Percentiles rank a stretch among this genome's conserved stretches.
These are phyloP conservation scores for Phrynosoma blainvillii DNA, from an alignment of 2,113 vertebrate species.

Conservation along the genomic window DNA sequence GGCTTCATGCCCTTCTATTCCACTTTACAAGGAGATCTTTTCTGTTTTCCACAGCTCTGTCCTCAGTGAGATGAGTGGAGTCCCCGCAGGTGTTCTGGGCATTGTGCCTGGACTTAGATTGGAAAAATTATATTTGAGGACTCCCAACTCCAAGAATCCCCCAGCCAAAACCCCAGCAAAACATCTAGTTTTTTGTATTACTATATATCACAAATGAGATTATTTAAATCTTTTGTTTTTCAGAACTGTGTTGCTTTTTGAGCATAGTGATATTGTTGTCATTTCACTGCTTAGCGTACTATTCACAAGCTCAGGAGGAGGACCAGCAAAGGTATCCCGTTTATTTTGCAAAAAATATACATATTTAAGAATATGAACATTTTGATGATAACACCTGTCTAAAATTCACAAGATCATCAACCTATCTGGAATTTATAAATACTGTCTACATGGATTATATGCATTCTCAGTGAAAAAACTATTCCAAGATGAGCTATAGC, in stretches of 20 bases:
- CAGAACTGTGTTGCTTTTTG: slow-evolving; percentile 94
- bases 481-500: not conserved
- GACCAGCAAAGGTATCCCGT: slow-evolving; percentile 91
- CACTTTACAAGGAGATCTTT: not conserved
- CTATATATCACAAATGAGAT: slow-evolving; percentile 10
- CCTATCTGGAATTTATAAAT: not conserved
- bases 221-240: slow-evolving; percentile 30
- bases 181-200: not conserved
- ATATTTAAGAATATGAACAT: not conserved
- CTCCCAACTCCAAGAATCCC: no score
- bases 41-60: not conserved
- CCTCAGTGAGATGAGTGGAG: not conserved
- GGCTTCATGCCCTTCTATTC: not conserved
- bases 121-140: no score
- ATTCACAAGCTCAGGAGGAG: slow-evolving; percentile 93
- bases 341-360: not conserved
- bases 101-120: not conserved
- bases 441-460: not conserved
- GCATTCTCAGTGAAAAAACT: rapidly evolving
- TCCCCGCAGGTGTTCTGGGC: not conserved
- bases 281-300: slow-evolving; percentile 92
- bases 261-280: slow-evolving; percentile 94
- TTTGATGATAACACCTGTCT: not conserved
- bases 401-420: not conserved
- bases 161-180: not conserved